These are phyloP conservation scores for Scrobipalpa costella DNA, from an alignment of 2,888 invertebrate genomes.

Conservation along the genomic window DNA sequence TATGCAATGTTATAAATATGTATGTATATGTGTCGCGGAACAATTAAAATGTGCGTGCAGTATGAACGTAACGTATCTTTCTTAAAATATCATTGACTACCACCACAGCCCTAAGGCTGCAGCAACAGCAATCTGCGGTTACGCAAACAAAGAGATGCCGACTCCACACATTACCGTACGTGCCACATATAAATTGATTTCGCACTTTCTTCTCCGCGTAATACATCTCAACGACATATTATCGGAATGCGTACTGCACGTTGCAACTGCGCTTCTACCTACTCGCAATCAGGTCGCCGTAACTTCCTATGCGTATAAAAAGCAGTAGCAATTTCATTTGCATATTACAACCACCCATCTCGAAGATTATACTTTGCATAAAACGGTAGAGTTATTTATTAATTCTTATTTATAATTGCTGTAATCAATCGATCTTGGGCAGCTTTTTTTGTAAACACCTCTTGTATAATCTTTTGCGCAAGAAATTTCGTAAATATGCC, in stretches of 20 bases:
- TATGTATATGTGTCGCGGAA: too few species aligned
- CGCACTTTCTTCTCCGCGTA: conserved; percentile 32
- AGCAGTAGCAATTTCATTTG: conserved; percentile 34
- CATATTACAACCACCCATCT: conserved; percentile 26
- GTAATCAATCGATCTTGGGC: conserved; percentile 32
- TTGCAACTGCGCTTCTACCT: not conserved
- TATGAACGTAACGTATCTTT: too few species aligned
- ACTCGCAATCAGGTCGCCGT: not conserved
- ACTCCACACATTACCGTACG: conserved; percentile 28
- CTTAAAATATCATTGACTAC: too few species aligned
- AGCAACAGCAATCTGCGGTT: conserved; percentile 29
- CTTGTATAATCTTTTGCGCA: conserved; percentile 46
- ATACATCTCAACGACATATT: conserved; percentile 4
- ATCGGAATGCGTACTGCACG: not conserved
- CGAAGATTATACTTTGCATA: conserved; percentile 27
- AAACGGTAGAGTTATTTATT: conserved; percentile 12
- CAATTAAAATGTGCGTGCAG: too few species aligned
- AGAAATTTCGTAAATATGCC: conserved; percentile 42
- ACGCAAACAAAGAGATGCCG: conserved; percentile 36
- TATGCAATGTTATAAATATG: too few species aligned
- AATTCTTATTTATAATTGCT: conserved; percentile 33
- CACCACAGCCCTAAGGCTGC: not conserved
- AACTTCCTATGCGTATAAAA: conserved; percentile 14
- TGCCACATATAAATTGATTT: conserved; percentile 35
- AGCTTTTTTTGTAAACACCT: conserved; percentile 28